Base-by-base conservation (phyloP, 2,797 vertebrate genomes). In the Lateolabrax maculatus region DNA sequence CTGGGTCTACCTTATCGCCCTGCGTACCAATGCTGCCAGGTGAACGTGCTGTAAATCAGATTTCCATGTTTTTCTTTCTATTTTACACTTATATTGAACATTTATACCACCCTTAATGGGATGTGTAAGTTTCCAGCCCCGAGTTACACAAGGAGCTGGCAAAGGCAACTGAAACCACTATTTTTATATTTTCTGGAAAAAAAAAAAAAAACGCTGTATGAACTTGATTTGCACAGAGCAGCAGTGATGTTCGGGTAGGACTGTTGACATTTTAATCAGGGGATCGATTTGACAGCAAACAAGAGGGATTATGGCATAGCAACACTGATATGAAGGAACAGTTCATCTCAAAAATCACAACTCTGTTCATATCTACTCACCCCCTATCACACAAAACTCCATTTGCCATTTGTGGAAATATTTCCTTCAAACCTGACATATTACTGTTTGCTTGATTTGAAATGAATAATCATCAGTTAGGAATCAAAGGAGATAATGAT, bases 21-120 rank as follows among this genome's bases (percentile, higher is more conserved):
- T 0, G 68, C 51, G 36, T 68, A 44, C 34, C 1, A 6, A 73
- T 39, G 29, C 61, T 72, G 64, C 68, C 55, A 8, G 44, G 11
- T n/a, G 27, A 61, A 57, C 79, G 31, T n/a, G 36, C 66, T 48
- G 41, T 48, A 78, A 80, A 84, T 85, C 67, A 55, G 12, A 81
- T 73, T 1, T 3, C 78, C 18, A 60, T 51, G 31, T 55, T 70
- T 75, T 72, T 55, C 41, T 51, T 57, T 39, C 23, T 75, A 12
- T 79, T 81, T 83, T 36, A 51, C 16, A 31, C 39, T 49, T 39
- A 4, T 36, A 19, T 52, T 68, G 51, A 77, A 71, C 31, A 63
- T 86, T 52, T 64, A 41, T 36, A 79, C 77, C 6, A 5, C 37
- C 70, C 44, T 64, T 63, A 65, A 74, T 46, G 31, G 53, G 46